Evolutionary conservation across 2,888 invertebrate genomes (phyloP), one percentile per base, ranked within the genome.

Genomic region (Macropis europaea): DNA sequence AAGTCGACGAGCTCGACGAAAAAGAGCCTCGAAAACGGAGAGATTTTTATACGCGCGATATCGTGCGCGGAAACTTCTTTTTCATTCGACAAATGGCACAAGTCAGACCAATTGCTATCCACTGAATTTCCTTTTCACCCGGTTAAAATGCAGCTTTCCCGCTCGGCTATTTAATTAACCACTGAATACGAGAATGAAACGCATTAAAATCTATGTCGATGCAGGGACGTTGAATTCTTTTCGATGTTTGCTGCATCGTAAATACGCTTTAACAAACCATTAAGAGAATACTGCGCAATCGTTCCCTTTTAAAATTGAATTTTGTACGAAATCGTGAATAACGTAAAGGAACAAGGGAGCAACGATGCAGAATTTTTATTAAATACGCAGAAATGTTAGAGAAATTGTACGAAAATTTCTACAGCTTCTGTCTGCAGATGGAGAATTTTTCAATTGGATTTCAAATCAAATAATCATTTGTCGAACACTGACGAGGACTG

Each of bases 151-250:
- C 28, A 45, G 64, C 63, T 24, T 38, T 63, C 42, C 63, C 54
- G 28, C 34, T 56, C 34, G 45, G 32, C 40, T 62, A 52, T 74
- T 76, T 67, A 71, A 74, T 74, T 74, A 74, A 40, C 56, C 62
- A 17, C 45, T 38, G 62, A 73, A 76, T 43, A 26, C 17, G 48
- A 22, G 34, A 45, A 40, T 22, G 48, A 38, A 36, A 38, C 24
- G 38, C 34, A 59, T 71, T 60, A 56, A 76, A 66, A 60, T 70
- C n/a, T 43, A 62, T 45, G 61, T 57, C 61, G 48, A 54, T 34
- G 59, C 15, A 36, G 11, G 19, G 26, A 38, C 52, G 26, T 42
- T 26, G 38, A 17, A 24, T 38, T n/a, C 26, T 36, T 32, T 28
- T 11, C 22, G 1, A 2, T 9, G 15, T 17, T 45, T 15, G 24